A percentile compares a stretch with the other conserved stretches of the same genome.
Evolutionary conservation across 2,797 vertebrate genomes (phyloP).

Genomic region (Thaleichthys pacificus): DNA sequence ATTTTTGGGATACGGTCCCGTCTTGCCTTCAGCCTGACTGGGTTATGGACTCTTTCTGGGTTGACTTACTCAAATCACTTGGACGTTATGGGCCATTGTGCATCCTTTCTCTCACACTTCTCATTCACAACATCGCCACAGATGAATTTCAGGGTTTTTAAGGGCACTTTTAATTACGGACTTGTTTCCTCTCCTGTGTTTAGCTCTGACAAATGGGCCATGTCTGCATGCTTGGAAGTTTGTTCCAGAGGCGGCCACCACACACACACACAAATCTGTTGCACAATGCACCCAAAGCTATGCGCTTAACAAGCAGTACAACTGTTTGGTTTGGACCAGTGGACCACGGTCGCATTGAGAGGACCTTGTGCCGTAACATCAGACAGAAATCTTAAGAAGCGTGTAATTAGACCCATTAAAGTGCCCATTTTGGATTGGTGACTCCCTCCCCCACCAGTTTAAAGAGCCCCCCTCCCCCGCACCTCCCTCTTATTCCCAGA

Average conservation of each 20-base stretch:
- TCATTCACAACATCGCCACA: neutral
- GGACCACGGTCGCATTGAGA: neutral
- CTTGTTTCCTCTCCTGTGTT: neutral
- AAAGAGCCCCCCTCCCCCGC: neutral
- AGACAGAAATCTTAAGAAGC: constrained; percentile 25
- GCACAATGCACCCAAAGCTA: neutral
- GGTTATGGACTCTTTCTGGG: neutral
- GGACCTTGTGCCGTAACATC: constrained; percentile 25
- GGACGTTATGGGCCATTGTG: neutral
- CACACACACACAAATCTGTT: neutral
- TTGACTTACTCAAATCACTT: neutral
- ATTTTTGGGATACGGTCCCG: neutral
- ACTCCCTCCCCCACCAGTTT: constrained; percentile 3
- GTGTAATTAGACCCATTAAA: constrained; percentile 46
- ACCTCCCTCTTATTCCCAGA: neutral
- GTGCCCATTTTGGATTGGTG: constrained; percentile 6
- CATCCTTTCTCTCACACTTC: neutral
- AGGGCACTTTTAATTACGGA: neutral
- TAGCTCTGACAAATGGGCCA: neutral
- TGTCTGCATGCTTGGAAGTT: neutral
- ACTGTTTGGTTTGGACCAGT: constrained; percentile 4
- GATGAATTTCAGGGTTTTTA: neutral
- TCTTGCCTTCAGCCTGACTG: neutral
- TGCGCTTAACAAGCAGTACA: constrained; percentile 12
- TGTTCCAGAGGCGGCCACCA: neutral